These are phyloP conservation scores for Andricus grossulariae DNA, from an alignment of 1,140 invertebrate genomes.

Conservation along the genomic window DNA sequence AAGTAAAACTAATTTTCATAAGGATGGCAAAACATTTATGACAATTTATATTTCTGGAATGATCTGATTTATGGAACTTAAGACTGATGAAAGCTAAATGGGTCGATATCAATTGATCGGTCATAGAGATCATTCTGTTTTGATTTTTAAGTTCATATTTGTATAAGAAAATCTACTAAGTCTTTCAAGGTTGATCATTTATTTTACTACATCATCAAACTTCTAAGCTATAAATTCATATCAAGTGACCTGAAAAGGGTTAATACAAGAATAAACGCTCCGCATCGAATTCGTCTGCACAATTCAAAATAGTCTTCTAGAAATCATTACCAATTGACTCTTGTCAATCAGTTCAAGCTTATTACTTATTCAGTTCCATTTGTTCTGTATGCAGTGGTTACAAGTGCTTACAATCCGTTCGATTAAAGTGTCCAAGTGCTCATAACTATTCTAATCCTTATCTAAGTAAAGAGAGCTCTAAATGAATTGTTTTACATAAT, in stretches of 20 bases:
- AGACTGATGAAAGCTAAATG: slow-evolving; percentile 23
- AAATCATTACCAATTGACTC: not conserved
- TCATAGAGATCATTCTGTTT: slow-evolving; percentile 7
- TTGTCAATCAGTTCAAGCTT: not conserved
- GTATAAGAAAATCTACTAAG: not conserved
- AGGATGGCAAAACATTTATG: not conserved
- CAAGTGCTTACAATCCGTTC: slow-evolving; percentile 2
- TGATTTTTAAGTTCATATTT: not conserved
- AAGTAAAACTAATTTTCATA: not conserved
- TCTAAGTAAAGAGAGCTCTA: not conserved
- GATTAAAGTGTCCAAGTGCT: slow-evolving; percentile 3
- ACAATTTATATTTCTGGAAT: not conserved
- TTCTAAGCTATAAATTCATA: too few species aligned
- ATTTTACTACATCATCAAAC: too few species aligned
- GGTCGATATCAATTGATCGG: slow-evolving; percentile 1
- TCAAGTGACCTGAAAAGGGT: slow-evolving; percentile 12
- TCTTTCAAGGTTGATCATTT: not conserved
- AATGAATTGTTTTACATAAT: not conserved
- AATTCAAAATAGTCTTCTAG: not conserved
- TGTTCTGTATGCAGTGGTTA: slow-evolving; percentile 2
- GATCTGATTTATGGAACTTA: not conserved
- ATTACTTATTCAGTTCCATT: not conserved
- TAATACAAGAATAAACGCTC: slow-evolving; percentile 1
- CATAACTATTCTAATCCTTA: slow-evolving; percentile 14
- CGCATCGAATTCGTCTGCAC: not conserved